A percentile compares a stretch with the other conserved stretches of the same genome.
Conservation (phyloP, 2,888 invertebrate genomes). For the Bombyx huttoni region DNA sequence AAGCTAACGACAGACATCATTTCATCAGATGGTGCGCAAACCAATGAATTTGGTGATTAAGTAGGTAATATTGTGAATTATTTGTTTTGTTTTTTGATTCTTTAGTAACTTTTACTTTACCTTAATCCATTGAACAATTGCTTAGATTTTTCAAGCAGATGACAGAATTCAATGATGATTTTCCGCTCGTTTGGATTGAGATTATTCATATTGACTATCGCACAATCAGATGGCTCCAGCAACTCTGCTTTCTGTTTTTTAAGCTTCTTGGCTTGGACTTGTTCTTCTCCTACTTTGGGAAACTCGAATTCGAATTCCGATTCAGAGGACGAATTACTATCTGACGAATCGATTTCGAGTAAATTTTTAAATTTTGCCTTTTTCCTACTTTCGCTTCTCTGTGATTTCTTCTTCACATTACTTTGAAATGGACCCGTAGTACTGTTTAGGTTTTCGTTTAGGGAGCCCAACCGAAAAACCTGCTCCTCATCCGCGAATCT, state of each 20-base stretch:
- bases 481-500: too few species aligned
- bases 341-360: not conserved
- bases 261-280: not conserved
- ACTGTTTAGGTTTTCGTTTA: too few species aligned
- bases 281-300: not conserved
- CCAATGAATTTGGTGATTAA: too few species aligned
- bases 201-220: not conserved
- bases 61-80: too few species aligned
- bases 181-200: constrained; percentile 79
- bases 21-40: too few species aligned
- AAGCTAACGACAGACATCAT: too few species aligned
- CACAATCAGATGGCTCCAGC: not conserved
- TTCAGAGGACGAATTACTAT: not conserved
- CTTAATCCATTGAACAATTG: constrained; percentile 96
- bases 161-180: constrained; percentile 96
- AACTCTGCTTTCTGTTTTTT: not conserved
- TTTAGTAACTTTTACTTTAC: constrained; percentile 48
- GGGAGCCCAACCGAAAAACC: too few species aligned
- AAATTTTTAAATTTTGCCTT: not conserved
- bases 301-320: not conserved
- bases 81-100: too few species aligned
- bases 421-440: too few species aligned
- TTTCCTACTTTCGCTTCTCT: not conserved
- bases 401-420: not conserved
- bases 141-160: constrained; percentile 96